Conservation (phyloP, 2,888 invertebrate genomes). For the Carcina quercana region DNA sequence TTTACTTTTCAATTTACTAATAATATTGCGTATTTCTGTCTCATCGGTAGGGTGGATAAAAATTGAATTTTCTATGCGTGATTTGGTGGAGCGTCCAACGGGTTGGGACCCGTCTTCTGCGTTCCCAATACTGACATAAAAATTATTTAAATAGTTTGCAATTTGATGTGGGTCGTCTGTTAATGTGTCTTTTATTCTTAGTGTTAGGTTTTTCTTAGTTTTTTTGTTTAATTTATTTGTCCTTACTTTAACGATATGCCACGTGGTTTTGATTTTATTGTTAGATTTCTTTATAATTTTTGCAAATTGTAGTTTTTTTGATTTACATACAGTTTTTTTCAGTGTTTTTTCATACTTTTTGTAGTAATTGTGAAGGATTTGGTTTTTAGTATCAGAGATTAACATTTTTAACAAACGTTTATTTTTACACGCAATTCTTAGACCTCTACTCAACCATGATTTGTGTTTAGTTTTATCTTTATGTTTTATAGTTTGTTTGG, state of each 20-base stretch:
- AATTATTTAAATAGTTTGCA: conserved; percentile 11
- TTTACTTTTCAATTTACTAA: conserved; percentile 12
- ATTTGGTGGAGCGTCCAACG: not conserved
- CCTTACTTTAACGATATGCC: conserved; percentile 11
- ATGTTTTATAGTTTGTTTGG: conserved; percentile 4
- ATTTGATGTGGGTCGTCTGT: conserved; percentile 5
- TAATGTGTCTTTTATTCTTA: conserved; percentile 3
- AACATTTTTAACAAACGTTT: conserved; percentile 7
- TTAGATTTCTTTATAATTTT: conserved; percentile 1
- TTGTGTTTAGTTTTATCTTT: conserved; percentile 2
- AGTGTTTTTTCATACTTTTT: conserved; percentile 6
- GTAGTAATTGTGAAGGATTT: conserved; percentile 3
- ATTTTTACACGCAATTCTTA: conserved; percentile 7
- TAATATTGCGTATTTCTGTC: conserved; percentile 4
- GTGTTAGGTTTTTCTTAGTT: conserved; percentile 5
- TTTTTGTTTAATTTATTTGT: conserved; percentile 7
- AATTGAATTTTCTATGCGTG: conserved; percentile 1
- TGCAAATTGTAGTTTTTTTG: conserved; percentile 7
- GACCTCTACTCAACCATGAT: not conserved
- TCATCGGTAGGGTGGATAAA: conserved; percentile 4
- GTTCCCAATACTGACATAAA: conserved; percentile 4
- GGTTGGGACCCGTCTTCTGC: not conserved
- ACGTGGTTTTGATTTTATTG: conserved; percentile 12
- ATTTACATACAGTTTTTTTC: conserved; percentile 5
- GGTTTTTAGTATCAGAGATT: conserved; percentile 5